Evolutionary conservation across 2,888 invertebrate genomes (phyloP), one percentile per base, ranked within the genome.

Genomic region (Danaus chrysippus): DNA sequence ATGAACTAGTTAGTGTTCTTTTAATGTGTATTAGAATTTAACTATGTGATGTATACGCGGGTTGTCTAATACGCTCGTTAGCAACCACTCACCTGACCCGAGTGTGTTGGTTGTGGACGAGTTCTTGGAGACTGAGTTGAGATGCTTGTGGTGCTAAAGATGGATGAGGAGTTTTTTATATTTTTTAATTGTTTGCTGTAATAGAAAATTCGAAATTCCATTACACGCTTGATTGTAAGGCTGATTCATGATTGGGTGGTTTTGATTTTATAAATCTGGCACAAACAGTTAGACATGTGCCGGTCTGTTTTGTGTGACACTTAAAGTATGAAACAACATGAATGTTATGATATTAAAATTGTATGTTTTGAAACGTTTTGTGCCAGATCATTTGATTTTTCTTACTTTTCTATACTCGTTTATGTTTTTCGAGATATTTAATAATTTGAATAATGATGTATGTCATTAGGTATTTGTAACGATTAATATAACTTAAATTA

Each of bases 371-470:
- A 49, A n/a, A 49, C 3, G 10, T 49, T 49, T 10, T 49, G 49
- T 17, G 49, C 49, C 49, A 49, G 49, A 17, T 49, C 17, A 49
- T 49, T 49, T 49, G 8, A 34, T 1, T 10, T 49, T 49, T 49
- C 15, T 17, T 15, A 17, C 11, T 17, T 49, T 15, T 17, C 17
- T 49, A 17, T 49, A 49, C 10, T 49, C 19, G 17, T 44, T 56
- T 49, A 46, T 53, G 43, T 60, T 44, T 60, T 23, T 58, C 52
- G 56, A 66, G 59, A 72, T 73, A 65, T 84, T 87, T 87, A 86
- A 86, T 87, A 87, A 87, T 87, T 87, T 79, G 73, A 83, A 84
- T 87, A 86, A 87, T 87, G 86, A 80, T 76, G 66, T 73, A 81
- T 75, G 75, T 71, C 64, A 71, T 75, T 83, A 83, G 83, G 75